A percentile compares a stretch with the other conserved stretches of the same genome.
These are phyloP conservation scores for Drosophila gaucha DNA, from an alignment of 2,888 invertebrate species.

Conservation along the genomic window DNA sequence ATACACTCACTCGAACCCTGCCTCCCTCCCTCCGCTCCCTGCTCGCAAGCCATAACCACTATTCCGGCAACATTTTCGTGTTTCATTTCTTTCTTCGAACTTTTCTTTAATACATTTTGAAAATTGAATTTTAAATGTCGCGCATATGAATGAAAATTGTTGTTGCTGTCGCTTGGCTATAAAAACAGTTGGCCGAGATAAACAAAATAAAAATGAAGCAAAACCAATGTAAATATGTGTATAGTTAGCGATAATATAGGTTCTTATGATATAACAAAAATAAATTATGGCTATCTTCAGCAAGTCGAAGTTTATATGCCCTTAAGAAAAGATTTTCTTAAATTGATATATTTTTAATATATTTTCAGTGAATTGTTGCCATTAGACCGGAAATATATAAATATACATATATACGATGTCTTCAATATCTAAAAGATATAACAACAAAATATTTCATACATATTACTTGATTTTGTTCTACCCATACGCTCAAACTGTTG, in stretches of 20 bases:
- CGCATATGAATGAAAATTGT: slow-evolving; percentile 62
- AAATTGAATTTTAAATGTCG: slow-evolving; percentile 65
- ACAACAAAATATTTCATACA: no score
- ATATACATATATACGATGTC: no score
- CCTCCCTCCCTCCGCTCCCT: background rate
- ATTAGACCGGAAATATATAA: background rate
- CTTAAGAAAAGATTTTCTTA: background rate
- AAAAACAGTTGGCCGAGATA: slow-evolving; percentile 56
- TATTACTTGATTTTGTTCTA: no score
- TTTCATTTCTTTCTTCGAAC: slow-evolving; percentile 2
- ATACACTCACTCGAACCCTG: background rate
- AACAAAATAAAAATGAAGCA: slow-evolving; percentile 48
- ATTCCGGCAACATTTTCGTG: slow-evolving; percentile 20
- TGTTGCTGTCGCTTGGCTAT: slow-evolving; percentile 49
- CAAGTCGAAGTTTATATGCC: background rate
- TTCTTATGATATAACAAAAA: slow-evolving; percentile 10
- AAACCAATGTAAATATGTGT: slow-evolving; percentile 39
- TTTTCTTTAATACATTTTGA: slow-evolving; percentile 46
- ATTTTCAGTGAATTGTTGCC: no score
- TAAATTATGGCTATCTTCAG: background rate
- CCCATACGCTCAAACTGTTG: no score
- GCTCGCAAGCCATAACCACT: slow-evolving; percentile 6
- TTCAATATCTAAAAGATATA: no score
- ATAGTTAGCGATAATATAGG: slow-evolving; percentile 22
- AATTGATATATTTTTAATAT: no score